These are phyloP conservation scores for Phymanthus crucifer DNA, from an alignment of 92 coral and sea anemone species.

Conservation along the genomic window DNA sequence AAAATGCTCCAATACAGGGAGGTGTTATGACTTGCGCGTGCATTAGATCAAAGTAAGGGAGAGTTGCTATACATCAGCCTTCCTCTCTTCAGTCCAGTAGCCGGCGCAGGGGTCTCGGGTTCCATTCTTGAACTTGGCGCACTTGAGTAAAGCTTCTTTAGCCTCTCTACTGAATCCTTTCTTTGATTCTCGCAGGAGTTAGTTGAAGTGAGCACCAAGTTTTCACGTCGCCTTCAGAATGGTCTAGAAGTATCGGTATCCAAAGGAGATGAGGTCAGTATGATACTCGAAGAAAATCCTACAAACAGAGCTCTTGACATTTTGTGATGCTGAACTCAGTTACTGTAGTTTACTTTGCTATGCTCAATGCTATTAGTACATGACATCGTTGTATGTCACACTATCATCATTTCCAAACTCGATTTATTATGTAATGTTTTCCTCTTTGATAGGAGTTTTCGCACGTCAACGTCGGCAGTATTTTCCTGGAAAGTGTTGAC, in stretches of 20 bases:
- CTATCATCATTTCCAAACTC: background rate
- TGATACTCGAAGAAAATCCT: background rate
- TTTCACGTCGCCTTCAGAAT: constrained; percentile 76
- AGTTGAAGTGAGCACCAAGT: constrained; percentile 85
- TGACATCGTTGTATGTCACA: background rate
- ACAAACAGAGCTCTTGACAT: background rate
- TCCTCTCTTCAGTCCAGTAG: too few species aligned
- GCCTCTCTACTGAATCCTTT: background rate
- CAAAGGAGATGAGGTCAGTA: constrained; percentile 79
- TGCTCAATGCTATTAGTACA: too few species aligned
- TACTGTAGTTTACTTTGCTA: background rate
- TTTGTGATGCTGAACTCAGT: background rate
- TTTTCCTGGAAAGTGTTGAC: constrained; percentile 88
- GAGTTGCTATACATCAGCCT: too few species aligned
- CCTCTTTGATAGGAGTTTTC: constrained; percentile 78
- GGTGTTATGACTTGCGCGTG: too few species aligned
- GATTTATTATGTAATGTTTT: background rate
- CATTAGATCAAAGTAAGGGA: too few species aligned
- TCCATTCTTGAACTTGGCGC: too few species aligned
- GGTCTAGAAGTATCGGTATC: constrained; percentile 84
- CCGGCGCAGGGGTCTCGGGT: too few species aligned
- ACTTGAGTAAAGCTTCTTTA: too few species aligned
- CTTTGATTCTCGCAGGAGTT: constrained; percentile 61
- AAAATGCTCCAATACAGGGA: too few species aligned
- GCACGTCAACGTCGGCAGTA: constrained; percentile 84